Percentiles rank a stretch among this genome's conserved stretches.
Evolutionary conservation across 1,140 invertebrate genomes (phyloP).

Genomic region (Zaprionus kolodkinae): DNA sequence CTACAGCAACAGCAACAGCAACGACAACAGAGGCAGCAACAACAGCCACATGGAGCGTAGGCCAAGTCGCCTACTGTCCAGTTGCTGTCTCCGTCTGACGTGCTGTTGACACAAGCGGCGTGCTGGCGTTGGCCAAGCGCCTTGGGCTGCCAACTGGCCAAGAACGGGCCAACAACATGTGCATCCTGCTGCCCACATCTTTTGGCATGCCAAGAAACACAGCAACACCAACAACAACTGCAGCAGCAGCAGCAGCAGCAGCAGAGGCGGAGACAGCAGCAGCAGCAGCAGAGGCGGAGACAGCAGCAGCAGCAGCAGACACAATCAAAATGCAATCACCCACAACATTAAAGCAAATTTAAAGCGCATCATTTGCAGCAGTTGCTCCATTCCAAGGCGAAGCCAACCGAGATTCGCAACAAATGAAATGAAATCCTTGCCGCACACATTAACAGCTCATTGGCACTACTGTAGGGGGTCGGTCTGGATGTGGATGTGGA

Average conservation of each 20-base stretch:
- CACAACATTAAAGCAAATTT: constrained; percentile 76
- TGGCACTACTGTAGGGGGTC: constrained; percentile 80
- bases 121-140: constrained; percentile 43
- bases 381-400: constrained; percentile 1
- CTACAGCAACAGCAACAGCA: constrained; percentile 35
- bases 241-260: too few species aligned
- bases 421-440: constrained; percentile 79
- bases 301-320: constrained; percentile 15
- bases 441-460: constrained; percentile 81
- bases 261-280: neutral
- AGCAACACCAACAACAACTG: neutral
- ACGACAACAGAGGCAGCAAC: constrained; percentile 11
- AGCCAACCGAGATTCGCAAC: constrained; percentile 32
- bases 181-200: constrained; percentile 66
- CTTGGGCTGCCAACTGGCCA: constrained; percentile 67
- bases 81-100: constrained; percentile 66
- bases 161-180: constrained; percentile 39
- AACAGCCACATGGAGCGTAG: constrained; percentile 44
- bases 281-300: neutral
- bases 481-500: constrained; percentile 5
- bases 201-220: constrained; percentile 48
- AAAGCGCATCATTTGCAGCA: constrained; percentile 45
- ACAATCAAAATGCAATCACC: constrained; percentile 79
- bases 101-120: constrained; percentile 75
- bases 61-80: constrained; percentile 66